Evolutionary conservation across 2,113 vertebrate genomes (phyloP).

Genomic region (Pluvialis apricaria): DNA sequence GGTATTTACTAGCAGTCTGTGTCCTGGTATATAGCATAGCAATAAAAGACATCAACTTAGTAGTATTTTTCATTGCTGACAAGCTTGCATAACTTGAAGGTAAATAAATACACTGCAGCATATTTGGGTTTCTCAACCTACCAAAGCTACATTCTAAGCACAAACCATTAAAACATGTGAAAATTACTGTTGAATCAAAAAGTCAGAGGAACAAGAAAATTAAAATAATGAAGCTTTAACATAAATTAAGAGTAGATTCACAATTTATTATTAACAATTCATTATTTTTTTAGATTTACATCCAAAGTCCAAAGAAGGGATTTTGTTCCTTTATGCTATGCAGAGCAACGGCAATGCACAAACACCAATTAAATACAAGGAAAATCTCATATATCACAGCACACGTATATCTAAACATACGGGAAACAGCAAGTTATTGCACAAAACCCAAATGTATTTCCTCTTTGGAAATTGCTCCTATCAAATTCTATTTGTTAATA

Average conservation of each 20-base stretch:
- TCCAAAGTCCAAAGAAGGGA: neutral
- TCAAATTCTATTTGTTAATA: neutral
- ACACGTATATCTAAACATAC: neutral
- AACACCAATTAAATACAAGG: neutral
- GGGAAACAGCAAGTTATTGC: neutral
- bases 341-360: neutral
- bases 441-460: neutral
- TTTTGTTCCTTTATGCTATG: neutral
- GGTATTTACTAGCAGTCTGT: neutral
- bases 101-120: neutral
- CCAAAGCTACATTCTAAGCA: neutral
- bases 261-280: neutral
- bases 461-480: neutral
- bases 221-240: neutral
- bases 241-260: neutral
- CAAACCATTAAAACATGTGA: neutral
- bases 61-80: neutral
- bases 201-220: neutral
- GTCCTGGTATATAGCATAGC: neutral
- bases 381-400: neutral
- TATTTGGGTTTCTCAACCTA: neutral
- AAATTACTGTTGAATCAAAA: neutral
- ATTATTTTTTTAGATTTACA: neutral
- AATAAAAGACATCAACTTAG: neutral
- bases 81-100: neutral